Conservation (phyloP, 2,888 invertebrate genomes). For the Lithophane semibrunnea region DNA sequence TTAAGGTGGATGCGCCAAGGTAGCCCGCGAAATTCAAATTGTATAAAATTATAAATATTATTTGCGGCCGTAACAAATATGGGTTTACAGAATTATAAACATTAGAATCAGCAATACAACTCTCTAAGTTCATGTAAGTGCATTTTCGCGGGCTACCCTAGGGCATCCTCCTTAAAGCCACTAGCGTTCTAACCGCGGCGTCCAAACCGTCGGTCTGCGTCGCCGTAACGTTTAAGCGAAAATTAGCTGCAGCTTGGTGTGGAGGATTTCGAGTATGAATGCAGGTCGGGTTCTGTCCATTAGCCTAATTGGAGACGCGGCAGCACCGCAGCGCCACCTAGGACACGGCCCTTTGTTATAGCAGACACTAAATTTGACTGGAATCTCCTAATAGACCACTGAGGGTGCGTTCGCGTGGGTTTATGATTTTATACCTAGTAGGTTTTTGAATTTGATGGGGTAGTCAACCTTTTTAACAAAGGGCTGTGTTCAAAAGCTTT, state of each 20-base stretch:
- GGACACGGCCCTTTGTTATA: slow-evolving; percentile 79
- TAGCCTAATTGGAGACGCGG: slow-evolving; percentile 89
- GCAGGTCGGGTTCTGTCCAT: slow-evolving; percentile 89
- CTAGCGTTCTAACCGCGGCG: slow-evolving; percentile 55
- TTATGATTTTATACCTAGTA: slow-evolving; percentile 47
- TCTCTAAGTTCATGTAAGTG: no score
- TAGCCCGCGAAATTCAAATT: no score
- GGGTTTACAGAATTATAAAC: no score
- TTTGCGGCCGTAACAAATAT: no score
- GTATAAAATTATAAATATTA: no score
- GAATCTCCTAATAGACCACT: slow-evolving; percentile 62
- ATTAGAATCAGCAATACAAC: no score
- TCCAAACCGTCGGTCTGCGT: slow-evolving; percentile 71
- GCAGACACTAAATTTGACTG: slow-evolving; percentile 71
- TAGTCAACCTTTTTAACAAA: not conserved
- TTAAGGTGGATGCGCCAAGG: no score
- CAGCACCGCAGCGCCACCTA: slow-evolving; percentile 74
- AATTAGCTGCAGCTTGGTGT: slow-evolving; percentile 89
- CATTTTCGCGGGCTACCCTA: no score
- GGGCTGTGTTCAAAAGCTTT: not conserved
- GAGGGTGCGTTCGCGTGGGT: slow-evolving; percentile 42
- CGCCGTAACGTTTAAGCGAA: slow-evolving; percentile 82
- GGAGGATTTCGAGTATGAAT: slow-evolving; percentile 89
- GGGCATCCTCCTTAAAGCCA: not conserved
- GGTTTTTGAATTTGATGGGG: slow-evolving; percentile 24